phyloP scores from a whole-genome alignment of 2,888 invertebrate genomes.

The Mythimna ferrago region DNA sequence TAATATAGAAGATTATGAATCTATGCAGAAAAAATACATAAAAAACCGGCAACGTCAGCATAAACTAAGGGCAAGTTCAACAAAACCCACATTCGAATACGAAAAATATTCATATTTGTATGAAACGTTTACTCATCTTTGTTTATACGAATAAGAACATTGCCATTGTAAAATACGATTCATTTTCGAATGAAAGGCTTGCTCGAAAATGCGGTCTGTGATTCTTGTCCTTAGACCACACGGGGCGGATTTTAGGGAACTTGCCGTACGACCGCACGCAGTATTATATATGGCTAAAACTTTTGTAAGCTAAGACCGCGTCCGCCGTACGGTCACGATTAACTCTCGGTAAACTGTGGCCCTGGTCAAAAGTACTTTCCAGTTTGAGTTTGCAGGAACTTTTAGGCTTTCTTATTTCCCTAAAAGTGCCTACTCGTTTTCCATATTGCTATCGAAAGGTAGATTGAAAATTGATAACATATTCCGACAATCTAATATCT shows the following conservation, averaged over 20 bases:
- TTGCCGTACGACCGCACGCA: neutral
- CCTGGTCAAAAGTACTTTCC: neutral
- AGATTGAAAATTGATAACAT: neutral
- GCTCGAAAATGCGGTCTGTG: too few relatives aligned
- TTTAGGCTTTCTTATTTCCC: neutral
- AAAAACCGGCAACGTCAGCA: neutral
- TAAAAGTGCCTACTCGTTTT: neutral
- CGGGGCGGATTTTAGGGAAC: neutral
- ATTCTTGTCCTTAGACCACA: neutral
- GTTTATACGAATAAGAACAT: neutral
- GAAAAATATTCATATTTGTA: neutral
- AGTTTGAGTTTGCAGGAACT: neutral
- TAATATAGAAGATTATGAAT: neutral
- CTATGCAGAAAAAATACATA: neutral
- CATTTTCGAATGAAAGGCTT: neutral
- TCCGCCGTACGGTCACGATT: neutral
- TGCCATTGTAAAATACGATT: neutral
- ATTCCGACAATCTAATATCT: conserved; percentile 10
- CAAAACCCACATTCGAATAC: neutral
- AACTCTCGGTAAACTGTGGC: neutral
- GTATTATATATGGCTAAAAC: neutral
- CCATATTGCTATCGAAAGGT: neutral
- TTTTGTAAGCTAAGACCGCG: neutral
- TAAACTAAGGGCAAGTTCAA: neutral
- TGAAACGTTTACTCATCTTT: neutral